Evolutionary conservation across 2,888 invertebrate species (phyloP).

Genomic region (Andrena hattorfiana): DNA sequence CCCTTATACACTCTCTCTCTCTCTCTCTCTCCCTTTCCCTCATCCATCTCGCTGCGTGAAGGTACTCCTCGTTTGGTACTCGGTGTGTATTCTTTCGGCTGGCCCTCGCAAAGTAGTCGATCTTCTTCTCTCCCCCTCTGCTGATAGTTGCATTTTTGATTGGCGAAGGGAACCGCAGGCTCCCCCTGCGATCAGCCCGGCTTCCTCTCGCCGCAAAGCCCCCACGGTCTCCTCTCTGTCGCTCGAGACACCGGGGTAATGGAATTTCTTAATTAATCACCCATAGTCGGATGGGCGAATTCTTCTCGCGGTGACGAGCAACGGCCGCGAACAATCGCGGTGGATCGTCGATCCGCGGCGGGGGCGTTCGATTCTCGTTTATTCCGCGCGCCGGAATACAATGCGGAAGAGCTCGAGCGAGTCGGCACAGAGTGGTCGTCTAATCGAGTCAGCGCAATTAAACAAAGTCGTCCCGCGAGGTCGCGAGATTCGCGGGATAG

Average conservation of each 20-base stretch:
- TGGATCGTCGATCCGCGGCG: neutral
- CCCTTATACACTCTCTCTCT: slow-evolving; percentile 23
- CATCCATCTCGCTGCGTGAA: slow-evolving; percentile 59
- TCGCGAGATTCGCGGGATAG: slow-evolving; percentile 66
- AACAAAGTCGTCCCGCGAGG: slow-evolving; percentile 68
- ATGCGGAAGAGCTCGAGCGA: slow-evolving; percentile 23
- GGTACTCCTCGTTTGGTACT: slow-evolving; percentile 52
- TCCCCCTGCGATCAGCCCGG: slow-evolving; percentile 3
- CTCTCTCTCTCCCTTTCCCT: slow-evolving; percentile 48
- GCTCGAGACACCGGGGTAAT: neutral
- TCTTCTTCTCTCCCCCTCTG: slow-evolving; percentile 22
- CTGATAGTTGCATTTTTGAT: slow-evolving; percentile 43
- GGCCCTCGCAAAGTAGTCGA: slow-evolving; percentile 46
- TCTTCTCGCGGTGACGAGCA: neutral
- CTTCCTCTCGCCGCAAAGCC: neutral
- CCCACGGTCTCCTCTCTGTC: neutral
- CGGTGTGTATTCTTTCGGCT: slow-evolving; percentile 51
- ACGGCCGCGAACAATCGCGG: neutral
- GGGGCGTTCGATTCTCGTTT: neutral
- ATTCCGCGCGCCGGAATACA: slow-evolving; percentile 18
- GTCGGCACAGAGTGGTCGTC: slow-evolving; percentile 24
- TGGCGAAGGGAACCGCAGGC: neutral
- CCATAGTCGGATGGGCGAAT: neutral
- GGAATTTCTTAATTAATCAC: slow-evolving; percentile 16
- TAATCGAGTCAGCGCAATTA: slow-evolving; percentile 69